Base-by-base conservation (phyloP, 2,888 invertebrate species). In the Leptinotarsa peninsularis region DNA sequence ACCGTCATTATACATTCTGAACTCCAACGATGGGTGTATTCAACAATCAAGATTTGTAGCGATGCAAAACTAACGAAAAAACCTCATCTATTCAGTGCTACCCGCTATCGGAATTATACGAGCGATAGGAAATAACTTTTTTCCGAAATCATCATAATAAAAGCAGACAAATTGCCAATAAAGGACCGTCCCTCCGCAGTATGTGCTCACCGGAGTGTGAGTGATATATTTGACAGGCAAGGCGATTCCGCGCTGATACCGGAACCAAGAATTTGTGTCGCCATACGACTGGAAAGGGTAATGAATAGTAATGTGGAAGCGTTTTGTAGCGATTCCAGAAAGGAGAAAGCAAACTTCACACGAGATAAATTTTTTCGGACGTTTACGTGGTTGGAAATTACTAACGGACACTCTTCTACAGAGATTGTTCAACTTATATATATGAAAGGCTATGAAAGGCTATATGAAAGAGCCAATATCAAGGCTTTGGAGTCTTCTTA, bases 121-220 rank as follows among this genome's bases (percentile, higher is more conserved):
- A 58, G 13, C 58, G 58, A 58, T 58, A 58, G 58, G 58, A 58
- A 58, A 58, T 58, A 58, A 58, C 58, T 58, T 58, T 58, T 58
- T 58, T 58, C 23, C 58, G 63, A 43, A 63, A 63, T 63, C 63
- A 71, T 74, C 73, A 76, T 76, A 74, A 73, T 76, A 74, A 74
- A 71, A 72, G 71, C 74, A 66, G 76, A 76, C 76, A 76, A 76
- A 76, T 76, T 76, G 76, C 76, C 74, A 76, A 76, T 76, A 76
- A 76, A 76, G 74, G 76, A 71, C 71, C 71, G 66, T 74, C 76
- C 76, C 76, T 63, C 67, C 60, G 66, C 71, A 63, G 63, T 63
- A 71, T 71, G 67, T 76, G 76, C 21, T 72, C 78, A 78, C 27
- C 71, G 74, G 71, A 78, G 68, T 74, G 78, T 71, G 69, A 76